Evolutionary conservation across 2,113 vertebrate species (phyloP).

Genomic region (Glaucomys volans): DNA sequence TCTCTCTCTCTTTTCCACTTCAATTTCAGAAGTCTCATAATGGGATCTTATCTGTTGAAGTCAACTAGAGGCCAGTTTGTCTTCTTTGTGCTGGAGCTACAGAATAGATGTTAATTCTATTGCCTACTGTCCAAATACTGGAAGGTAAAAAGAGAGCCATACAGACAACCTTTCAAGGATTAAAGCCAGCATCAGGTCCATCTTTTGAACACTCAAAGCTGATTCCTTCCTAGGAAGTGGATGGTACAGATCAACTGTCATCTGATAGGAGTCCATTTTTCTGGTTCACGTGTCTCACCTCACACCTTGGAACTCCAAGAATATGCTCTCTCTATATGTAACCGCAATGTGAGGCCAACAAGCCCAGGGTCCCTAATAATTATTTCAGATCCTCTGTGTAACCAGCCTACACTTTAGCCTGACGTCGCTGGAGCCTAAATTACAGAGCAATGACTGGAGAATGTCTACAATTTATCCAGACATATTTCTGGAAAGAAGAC

Average conservation of each 20-base stretch:
- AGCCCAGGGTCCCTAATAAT: background rate
- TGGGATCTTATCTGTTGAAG: background rate
- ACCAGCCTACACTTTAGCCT: background rate
- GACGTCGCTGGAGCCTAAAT: background rate
- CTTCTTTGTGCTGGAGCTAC: background rate
- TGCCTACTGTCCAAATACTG: background rate
- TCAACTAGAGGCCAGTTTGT: background rate
- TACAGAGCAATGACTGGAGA: background rate
- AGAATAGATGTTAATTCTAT: background rate
- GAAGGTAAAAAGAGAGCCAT: background rate
- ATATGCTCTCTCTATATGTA: background rate
- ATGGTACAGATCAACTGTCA: background rate
- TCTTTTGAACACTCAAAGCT: background rate
- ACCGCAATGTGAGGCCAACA: too few species aligned
- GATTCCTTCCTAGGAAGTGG: background rate
- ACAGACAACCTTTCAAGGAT: rapidly evolving
- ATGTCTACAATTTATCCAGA: background rate
- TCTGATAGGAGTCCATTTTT: background rate
- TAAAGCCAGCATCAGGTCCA: background rate
- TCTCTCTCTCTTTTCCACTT: background rate
- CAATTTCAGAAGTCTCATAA: background rate
- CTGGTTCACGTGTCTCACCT: background rate
- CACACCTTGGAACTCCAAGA: background rate
- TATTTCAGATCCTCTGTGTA: background rate
- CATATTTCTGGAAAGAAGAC: background rate